Conservation (phyloP, 2,797 vertebrate genomes). For the Halcyon smyrnensis region DNA sequence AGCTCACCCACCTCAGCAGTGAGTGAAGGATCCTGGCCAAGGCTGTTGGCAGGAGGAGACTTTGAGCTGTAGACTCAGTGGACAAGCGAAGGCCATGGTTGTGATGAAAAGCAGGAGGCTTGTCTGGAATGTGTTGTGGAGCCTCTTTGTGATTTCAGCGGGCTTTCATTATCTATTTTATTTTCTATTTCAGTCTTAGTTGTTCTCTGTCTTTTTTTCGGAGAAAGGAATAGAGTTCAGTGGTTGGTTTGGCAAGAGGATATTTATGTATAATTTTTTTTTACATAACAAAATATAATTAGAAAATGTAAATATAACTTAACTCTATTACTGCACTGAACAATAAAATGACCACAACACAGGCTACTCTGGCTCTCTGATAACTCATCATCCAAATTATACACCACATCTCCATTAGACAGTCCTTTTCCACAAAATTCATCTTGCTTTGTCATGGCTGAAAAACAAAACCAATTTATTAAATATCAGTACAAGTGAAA, state of each 20-base stretch:
- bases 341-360: constrained; percentile 27
- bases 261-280: background rate
- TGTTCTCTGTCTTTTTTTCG: background rate
- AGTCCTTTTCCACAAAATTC: background rate
- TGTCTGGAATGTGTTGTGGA: background rate
- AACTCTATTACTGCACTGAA: background rate
- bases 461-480: constrained; percentile 8
- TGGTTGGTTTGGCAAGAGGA: background rate
- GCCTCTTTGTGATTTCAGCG: background rate
- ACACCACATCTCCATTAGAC: background rate
- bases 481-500: background rate
- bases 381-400: constrained; percentile 33
- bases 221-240: background rate
- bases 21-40: background rate
- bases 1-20: background rate
- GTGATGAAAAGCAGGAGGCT: constrained; percentile 58
- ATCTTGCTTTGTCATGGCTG: background rate
- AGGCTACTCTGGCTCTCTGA: background rate
- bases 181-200: constrained; percentile 50
- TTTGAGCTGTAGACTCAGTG: background rate
- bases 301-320: constrained; percentile 31
- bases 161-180: constrained; percentile 48
- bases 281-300: constrained; percentile 10
- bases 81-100: background rate
- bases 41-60: constrained; percentile 1